phyloP scores from a whole-genome alignment of 2,797 vertebrate genomes.

The Enoplosus armatus region DNA sequence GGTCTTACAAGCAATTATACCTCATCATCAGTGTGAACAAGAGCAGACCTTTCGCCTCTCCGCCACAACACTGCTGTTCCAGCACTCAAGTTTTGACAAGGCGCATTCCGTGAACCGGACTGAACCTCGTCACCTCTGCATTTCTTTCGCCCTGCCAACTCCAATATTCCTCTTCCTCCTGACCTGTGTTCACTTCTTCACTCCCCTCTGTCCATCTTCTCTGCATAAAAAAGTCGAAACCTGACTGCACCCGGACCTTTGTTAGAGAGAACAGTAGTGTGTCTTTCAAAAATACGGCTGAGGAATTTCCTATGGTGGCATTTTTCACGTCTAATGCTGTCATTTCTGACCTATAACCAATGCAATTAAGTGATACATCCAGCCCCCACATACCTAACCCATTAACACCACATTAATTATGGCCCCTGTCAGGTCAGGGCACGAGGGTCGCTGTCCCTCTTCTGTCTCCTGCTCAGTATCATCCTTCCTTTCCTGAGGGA shows the following conservation, averaged over 20 bases:
- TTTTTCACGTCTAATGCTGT: conserved; percentile 17
- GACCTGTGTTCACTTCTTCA: conserved; percentile 31
- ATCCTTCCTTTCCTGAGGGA: conserved; percentile 41
- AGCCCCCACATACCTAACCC: conserved; percentile 9
- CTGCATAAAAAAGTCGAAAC: background rate
- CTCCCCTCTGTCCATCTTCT: conserved; percentile 22
- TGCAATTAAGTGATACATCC: conserved; percentile 44
- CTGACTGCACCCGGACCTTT: background rate
- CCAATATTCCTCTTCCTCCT: conserved; percentile 33
- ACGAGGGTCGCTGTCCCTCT: conserved; percentile 25
- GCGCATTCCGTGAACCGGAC: conserved; percentile 29
- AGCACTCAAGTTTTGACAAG: conserved; percentile 24
- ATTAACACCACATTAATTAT: conserved; percentile 45
- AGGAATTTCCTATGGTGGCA: background rate
- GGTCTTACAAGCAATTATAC: conserved; percentile 19
- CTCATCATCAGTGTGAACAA: conserved; percentile 42
- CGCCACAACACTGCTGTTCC: conserved; percentile 4
- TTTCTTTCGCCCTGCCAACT: conserved; percentile 52
- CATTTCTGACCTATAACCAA: conserved; percentile 41
- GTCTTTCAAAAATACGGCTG: background rate
- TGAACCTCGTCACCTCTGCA: conserved; percentile 46
- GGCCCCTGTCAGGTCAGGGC: conserved; percentile 40
- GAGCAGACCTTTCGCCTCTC: conserved; percentile 6
- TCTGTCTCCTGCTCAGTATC: conserved; percentile 29
- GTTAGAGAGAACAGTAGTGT: conserved; percentile 1